Conservation (phyloP, 2,888 invertebrate genomes). For the Drosophila koepferae region DNA sequence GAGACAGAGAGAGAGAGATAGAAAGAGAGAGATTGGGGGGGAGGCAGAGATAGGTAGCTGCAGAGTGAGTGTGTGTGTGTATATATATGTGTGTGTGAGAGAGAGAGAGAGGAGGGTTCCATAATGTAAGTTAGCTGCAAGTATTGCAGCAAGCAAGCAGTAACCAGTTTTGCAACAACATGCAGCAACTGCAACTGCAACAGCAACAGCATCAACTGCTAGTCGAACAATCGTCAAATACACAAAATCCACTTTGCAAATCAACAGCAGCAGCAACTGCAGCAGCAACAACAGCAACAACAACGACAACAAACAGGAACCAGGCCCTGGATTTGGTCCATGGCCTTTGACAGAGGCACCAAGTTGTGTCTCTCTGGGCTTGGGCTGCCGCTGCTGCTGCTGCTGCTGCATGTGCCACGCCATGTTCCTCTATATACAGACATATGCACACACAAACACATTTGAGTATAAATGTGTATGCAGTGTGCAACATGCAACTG, state of each 20-base stretch:
- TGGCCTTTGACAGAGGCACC: constrained; percentile 47
- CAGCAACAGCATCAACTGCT: constrained; percentile 36
- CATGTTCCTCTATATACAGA: constrained; percentile 1
- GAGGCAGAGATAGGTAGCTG: background rate
- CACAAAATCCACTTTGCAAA: constrained; percentile 79
- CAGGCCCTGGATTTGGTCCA: constrained; percentile 50
- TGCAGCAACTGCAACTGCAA: constrained; percentile 20
- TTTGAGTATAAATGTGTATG: constrained; percentile 6
- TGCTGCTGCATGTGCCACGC: background rate
- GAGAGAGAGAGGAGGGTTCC: background rate
- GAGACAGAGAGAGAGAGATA: background rate
- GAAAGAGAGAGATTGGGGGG: background rate
- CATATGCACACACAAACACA: background rate
- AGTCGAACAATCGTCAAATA: constrained; percentile 78
- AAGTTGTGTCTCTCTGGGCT: constrained; percentile 27
- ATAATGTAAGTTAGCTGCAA: constrained; percentile 35
- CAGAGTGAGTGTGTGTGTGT: background rate
- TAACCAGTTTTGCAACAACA: constrained; percentile 71
- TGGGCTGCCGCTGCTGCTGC: background rate
- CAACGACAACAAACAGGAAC: constrained; percentile 43
- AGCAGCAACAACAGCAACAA: background rate
- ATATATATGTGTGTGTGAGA: background rate
- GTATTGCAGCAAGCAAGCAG: constrained; percentile 50
- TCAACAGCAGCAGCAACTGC: constrained; percentile 60
- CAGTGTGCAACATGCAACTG: constrained; percentile 70